Evolutionary conservation across 2,797 vertebrate genomes (phyloP), one percentile per base, ranked within the genome.

Genomic region (Amphiprion clarkii): DNA sequence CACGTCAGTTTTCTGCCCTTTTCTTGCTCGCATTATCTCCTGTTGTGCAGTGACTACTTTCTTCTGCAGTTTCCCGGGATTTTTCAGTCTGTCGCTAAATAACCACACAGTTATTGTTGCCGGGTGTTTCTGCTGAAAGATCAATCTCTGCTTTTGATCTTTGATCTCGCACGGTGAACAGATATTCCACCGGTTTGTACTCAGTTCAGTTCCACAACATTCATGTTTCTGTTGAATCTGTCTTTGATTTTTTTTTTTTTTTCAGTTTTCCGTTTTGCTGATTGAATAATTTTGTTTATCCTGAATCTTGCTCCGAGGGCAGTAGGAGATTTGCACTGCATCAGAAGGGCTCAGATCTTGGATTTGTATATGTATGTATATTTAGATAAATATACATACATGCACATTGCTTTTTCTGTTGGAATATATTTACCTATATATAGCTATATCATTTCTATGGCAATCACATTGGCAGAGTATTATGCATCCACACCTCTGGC

Each of bases 81-180:
- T 42, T 21, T 6, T 44, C 33, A 25, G 21, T 52, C 29, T 51
- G 23, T 51, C 40, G 6, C 8, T 51, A 44, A 9, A 13, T 39
- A 48, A 7, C 6, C 57, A 48, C 21, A 31, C 46, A 1, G 36
- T 39, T 39, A 53, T 46, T 13, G 56, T 9, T 55, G 46, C 40
- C 61, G 4, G 0, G 14, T 7, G 56, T 51, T 36, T 55, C 49
- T 63, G n/a, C 36, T 48, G 60, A n/a, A 56, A 40, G 17, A 60
- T 58, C 23, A 62, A 36, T 68, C 56, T 78, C 59, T 65, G 25
- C 57, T 75, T 52, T 54, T 12, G 48, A 56, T 65, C 52, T 62
- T 54, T 12, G 48, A 61, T 65, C 52, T 62, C 16, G 1, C 14
- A 7, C 16, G 23, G 40, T 17, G 10, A 55, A 67, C 54, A 67